Percentiles rank a stretch among this genome's conserved stretches.
Conservation (phyloP, 37 sponge, comb jelly and placozoan genomes). For the Aplysina aerophoba region DNA sequence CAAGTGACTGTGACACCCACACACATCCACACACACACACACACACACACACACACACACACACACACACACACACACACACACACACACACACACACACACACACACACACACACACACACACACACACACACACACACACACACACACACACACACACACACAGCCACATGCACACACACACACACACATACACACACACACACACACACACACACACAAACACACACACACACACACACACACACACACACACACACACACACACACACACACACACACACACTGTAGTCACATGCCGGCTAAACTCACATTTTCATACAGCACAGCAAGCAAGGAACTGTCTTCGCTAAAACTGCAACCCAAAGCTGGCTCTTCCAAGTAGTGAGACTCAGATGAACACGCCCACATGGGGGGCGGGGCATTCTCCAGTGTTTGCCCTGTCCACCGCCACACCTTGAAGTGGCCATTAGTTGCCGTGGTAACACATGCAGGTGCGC, state of each 20-base stretch:
- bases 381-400: constrained; percentile 69
- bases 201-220: too few relatives aligned
- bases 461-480: constrained; percentile 68
- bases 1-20: too few relatives aligned
- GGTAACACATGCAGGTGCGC: constrained; percentile 34
- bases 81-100: too few relatives aligned
- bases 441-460: constrained; percentile 65
- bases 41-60: too few relatives aligned
- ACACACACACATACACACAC: too few relatives aligned
- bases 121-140: too few relatives aligned
- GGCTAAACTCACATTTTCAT: constrained; percentile 48
- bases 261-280: not conserved
- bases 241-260: too few relatives aligned
- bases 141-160: too few relatives aligned
- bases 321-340: constrained; percentile 76
- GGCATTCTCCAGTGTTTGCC: not conserved
- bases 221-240: not conserved
- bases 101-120: too few relatives aligned
- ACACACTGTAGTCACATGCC: not conserved
- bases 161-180: too few relatives aligned
- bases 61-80: too few relatives aligned
- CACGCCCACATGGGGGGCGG: constrained; percentile 61
- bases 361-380: constrained; percentile 47
- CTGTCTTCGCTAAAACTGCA: constrained; percentile 78
- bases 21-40: too few relatives aligned